These are phyloP conservation scores for Melieria crassipennis DNA, from an alignment of 2,888 invertebrate genomes.

Conservation along the genomic window DNA sequence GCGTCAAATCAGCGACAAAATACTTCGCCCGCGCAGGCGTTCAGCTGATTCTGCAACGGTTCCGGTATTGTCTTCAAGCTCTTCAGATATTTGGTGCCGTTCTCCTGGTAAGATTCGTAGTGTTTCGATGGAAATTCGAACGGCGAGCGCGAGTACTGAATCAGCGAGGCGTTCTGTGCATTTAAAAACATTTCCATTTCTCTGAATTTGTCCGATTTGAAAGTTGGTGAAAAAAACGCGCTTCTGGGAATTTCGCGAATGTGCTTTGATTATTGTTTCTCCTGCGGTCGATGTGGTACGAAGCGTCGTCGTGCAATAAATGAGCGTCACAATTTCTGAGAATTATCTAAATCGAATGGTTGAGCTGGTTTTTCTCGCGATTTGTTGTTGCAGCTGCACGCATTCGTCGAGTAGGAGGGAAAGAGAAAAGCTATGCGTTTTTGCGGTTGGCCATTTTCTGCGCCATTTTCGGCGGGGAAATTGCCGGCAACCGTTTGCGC, in stretches of 20 bases:
- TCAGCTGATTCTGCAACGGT: constrained; percentile 39
- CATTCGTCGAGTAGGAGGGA: too few species aligned
- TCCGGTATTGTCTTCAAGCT: constrained; percentile 33
- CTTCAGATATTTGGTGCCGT: constrained; percentile 55
- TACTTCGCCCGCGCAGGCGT: constrained; percentile 56
- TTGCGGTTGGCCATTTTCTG: background rate
- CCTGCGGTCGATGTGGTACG: too few species aligned
- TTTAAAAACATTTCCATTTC: constrained; percentile 17
- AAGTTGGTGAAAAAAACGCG: constrained; percentile 41
- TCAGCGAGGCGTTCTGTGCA: constrained; percentile 5
- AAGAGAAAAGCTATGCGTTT: too few species aligned
- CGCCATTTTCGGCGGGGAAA: constrained; percentile 1
- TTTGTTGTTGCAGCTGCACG: too few species aligned
- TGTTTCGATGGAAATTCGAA: constrained; percentile 45
- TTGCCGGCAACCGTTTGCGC: too few species aligned
- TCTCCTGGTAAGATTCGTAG: constrained; percentile 49
- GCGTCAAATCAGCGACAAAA: constrained; percentile 5
- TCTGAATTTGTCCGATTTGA: constrained; percentile 41
- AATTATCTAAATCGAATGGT: too few species aligned
- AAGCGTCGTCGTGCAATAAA: too few species aligned
- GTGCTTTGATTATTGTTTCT: constrained; percentile 33
- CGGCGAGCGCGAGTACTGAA: constrained; percentile 39
- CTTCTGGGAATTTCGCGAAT: constrained; percentile 28
- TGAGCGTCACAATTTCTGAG: too few species aligned
- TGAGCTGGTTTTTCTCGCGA: too few species aligned